These are phyloP conservation scores for Anthoscopus minutus DNA, from an alignment of 2,113 vertebrate species.

Conservation along the genomic window DNA sequence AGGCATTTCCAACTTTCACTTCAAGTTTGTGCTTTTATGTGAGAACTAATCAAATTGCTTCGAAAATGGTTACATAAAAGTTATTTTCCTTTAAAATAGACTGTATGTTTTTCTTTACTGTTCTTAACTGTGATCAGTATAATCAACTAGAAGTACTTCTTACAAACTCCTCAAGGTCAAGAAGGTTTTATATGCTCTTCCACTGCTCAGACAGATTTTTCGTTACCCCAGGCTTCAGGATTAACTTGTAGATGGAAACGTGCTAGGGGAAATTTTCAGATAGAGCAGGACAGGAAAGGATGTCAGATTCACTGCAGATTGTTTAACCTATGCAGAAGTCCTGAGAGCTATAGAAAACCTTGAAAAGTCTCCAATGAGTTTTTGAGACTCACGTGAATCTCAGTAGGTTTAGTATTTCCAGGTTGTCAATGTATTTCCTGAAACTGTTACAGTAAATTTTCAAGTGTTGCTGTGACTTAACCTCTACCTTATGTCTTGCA, in stretches of 20 bases:
- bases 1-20: background rate
- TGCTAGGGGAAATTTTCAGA: background rate
- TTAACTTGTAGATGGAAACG: background rate
- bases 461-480: background rate
- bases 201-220: background rate
- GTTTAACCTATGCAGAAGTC: background rate
- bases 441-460: background rate
- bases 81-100: background rate
- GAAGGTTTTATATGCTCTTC: background rate
- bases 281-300: background rate
- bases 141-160: background rate
- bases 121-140: background rate
- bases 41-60: background rate
- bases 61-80: background rate
- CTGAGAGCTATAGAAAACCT: background rate
- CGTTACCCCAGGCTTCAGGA: background rate
- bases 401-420: background rate
- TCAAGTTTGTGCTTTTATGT: background rate
- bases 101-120: background rate
- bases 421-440: background rate
- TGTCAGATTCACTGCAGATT: background rate
- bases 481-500: background rate
- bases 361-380: background rate
- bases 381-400: background rate
- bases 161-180: background rate